Conservation (phyloP, 2,113 vertebrate genomes). For the Lagopus muta region DNA sequence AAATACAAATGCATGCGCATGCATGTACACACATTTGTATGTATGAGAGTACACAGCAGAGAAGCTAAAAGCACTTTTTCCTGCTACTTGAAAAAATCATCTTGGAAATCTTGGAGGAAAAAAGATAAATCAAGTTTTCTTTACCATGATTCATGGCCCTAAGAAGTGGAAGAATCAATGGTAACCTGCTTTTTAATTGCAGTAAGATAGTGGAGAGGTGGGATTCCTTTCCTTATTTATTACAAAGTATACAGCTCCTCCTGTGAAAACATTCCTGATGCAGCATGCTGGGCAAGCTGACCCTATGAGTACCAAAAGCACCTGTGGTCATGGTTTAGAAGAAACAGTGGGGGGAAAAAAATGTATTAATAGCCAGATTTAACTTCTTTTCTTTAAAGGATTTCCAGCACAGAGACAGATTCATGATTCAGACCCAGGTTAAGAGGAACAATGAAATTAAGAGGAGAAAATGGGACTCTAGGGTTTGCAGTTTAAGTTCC, state of each 20-base stretch:
- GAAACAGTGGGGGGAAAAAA: not conserved
- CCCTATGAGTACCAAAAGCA: not conserved
- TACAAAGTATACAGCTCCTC: not conserved
- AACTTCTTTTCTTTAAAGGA: not conserved
- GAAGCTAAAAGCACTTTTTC: not conserved
- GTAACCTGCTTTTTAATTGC: not conserved
- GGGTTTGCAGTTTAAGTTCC: not conserved
- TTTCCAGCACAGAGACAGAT: not conserved
- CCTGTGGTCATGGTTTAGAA: not conserved
- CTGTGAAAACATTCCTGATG: accelerated
- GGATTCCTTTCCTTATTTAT: not conserved
- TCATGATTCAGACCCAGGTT: not conserved
- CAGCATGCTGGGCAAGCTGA: not conserved
- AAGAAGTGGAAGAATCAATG: not conserved
- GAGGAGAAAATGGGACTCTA: not conserved
- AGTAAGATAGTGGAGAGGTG: not conserved
- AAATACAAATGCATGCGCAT: not conserved
- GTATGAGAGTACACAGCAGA: not conserved
- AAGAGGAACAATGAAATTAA: not conserved
- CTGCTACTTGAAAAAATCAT: not conserved
- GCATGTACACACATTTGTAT: not conserved
- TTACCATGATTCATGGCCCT: not conserved
- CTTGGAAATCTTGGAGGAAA: not conserved
- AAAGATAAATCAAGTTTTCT: not conserved
- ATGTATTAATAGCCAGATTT: not conserved